Evolutionary conservation across 37 sponge, comb jelly and placozoan species (phyloP).

Genomic region (Beroe ovata): DNA sequence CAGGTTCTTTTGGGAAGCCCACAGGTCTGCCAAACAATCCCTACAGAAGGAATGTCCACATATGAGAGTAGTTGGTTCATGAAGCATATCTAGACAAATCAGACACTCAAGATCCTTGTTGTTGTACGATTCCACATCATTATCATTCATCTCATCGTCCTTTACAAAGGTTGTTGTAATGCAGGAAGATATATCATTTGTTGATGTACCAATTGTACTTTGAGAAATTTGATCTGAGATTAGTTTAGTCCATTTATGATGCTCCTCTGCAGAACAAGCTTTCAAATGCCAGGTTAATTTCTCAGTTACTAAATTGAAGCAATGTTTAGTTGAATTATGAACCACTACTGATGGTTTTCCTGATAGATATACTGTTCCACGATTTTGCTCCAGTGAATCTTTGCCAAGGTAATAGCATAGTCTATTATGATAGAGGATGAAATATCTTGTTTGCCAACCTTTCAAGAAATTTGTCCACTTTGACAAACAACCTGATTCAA

Average conservation of each 20-base stretch:
- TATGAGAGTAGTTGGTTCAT: constrained; percentile 24
- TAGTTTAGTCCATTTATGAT: neutral
- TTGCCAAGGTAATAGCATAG: constrained; percentile 36
- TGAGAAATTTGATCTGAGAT: neutral
- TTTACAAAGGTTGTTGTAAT: too few relatives aligned
- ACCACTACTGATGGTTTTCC: neutral
- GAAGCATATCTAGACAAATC: constrained; percentile 42
- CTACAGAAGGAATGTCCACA: constrained; percentile 59
- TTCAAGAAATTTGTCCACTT: constrained; percentile 63
- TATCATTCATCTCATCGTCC: constrained; percentile 16
- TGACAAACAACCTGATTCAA: neutral
- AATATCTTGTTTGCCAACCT: constrained; percentile 39
- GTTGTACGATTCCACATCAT: constrained; percentile 18
- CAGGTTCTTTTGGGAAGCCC: neutral
- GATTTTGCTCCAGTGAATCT: neutral
- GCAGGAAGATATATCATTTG: too few relatives aligned
- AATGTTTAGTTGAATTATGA: neutral
- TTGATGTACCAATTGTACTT: neutral
- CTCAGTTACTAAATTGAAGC: constrained; percentile 34
- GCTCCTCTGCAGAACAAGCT: neutral
- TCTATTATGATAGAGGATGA: constrained; percentile 24
- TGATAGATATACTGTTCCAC: constrained; percentile 6
- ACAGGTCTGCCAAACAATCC: constrained; percentile 15
- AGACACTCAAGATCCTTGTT: constrained; percentile 37
- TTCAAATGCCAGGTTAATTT: constrained; percentile 7